Evolutionary conservation across 2,888 invertebrate genomes (phyloP).

Genomic region (Synergus gifuensis): DNA sequence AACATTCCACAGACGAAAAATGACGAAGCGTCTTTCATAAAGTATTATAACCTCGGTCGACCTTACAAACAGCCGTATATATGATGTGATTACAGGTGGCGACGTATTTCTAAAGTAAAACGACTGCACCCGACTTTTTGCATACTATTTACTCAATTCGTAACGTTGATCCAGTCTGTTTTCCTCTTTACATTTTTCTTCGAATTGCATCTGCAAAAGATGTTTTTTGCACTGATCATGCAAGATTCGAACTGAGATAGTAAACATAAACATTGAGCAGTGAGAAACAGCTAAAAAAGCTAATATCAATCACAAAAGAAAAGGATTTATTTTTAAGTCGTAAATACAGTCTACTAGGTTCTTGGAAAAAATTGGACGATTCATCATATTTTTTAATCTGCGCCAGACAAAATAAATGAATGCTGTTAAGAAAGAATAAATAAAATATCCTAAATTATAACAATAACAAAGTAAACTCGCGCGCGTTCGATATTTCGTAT

Average conservation of each 20-base stretch:
- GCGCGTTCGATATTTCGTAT: too few relatives aligned
- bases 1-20: conserved; percentile 54
- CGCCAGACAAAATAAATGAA: too few relatives aligned
- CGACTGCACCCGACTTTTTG: background rate
- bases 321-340: background rate
- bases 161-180: background rate
- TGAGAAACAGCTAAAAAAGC: background rate
- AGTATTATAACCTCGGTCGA: conserved; percentile 47
- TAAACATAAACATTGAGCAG: conserved; percentile 23
- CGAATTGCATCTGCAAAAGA: conserved; percentile 5
- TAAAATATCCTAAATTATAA: too few relatives aligned
- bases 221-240: background rate
- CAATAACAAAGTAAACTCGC: too few relatives aligned
- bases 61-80: conserved; percentile 49
- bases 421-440: too few relatives aligned
- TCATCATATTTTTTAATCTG: background rate
- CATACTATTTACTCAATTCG: conserved; percentile 11
- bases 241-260: background rate
- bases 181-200: conserved; percentile 15
- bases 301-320: background rate
- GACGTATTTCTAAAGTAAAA: conserved; percentile 14
- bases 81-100: conserved; percentile 49
- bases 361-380: background rate
- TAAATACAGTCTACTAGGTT: background rate
- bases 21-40: conserved; percentile 49